Evolutionary conservation across 1,140 invertebrate genomes (phyloP), one percentile per base, ranked within the genome.

Genomic region (Scaptomyza pallida): DNA sequence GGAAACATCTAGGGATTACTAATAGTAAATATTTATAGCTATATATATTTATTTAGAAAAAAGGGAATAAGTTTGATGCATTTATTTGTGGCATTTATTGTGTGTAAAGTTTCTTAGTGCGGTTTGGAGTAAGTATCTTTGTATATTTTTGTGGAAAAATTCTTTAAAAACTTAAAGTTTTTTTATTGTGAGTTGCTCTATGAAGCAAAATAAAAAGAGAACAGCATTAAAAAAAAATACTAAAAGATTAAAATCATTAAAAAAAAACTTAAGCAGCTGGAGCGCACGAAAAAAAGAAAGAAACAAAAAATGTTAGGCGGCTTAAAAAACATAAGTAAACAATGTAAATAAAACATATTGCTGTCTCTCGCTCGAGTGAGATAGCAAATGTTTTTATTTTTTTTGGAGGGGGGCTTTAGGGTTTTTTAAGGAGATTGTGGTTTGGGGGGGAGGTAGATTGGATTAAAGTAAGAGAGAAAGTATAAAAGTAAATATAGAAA

Each of bases 401-500:
- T n/a, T 26, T 26, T 4, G 10, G n/a, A 50, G 30, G 16, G 52
- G 35, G 12, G 45, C 47, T 10, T 50, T 50, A 54, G 44, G 61
- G n/a, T n/a, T n/a, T n/a, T n/a, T n/a, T n/a, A n/a, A n/a, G n/a
- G n/a, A n/a, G n/a, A 13, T 33, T 17, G 10, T 43, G 45, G 48
- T 5, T n/a, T 9, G 33, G 33, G 21, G 9, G 26, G 26, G 17
- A 5, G 43, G 30, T 26, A 40, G 52, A 1, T 37, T 37, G 45
- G 23, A 47, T 21, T 37, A 85, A 64, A 83, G 74, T 68, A 67
- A 72, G 55, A 85, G 55, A 85, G 63, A 89, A 89, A 69, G 64
- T 69, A 63, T 64, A 75, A 75, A 72, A 72, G 69, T 81, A 89
- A 76, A 78, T 75, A 78, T 73, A 86, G 78, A 82, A 76, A 85